Percentiles rank a stretch among this genome's conserved stretches.
Conservation (phyloP, 2,797 vertebrate genomes). For the Taeniopygia guttata region DNA sequence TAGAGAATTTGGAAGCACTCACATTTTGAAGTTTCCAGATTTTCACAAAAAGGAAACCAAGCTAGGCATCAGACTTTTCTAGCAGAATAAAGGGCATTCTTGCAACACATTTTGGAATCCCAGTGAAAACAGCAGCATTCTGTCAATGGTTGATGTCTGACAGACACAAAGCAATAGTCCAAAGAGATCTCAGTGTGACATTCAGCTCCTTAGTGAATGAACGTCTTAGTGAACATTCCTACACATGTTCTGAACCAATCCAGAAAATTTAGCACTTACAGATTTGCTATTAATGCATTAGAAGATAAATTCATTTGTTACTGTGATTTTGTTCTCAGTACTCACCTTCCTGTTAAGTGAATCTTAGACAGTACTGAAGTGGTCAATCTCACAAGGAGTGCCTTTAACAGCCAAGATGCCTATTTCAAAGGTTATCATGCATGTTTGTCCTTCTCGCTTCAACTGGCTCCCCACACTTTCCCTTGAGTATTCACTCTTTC, state of each 20-base stretch:
- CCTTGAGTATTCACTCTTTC: not conserved
- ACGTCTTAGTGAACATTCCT: not conserved
- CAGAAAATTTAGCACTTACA: not conserved
- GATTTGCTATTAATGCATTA: not conserved
- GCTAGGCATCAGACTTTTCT: not conserved
- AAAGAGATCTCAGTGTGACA: not conserved
- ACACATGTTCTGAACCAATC: rapidly evolving
- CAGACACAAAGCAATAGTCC: not conserved
- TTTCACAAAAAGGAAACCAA: not conserved
- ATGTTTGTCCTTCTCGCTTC: not conserved
- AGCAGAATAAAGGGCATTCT: not conserved
- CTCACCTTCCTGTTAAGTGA: not conserved
- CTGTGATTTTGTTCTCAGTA: not conserved
- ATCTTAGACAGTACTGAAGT: not conserved
- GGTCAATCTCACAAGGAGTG: not conserved
- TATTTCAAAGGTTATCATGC: not conserved
- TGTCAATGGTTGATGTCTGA: not conserved
- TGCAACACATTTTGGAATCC: not conserved
- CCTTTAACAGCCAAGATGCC: not conserved
- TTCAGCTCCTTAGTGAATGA: not conserved
- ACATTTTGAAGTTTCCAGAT: not conserved
- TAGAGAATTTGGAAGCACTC: not conserved
- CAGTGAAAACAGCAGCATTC: not conserved
- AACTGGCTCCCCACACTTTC: not conserved
- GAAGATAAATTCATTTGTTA: not conserved